A percentile compares a stretch with the other conserved stretches of the same genome.
phyloP scores from a whole-genome alignment of 2,888 invertebrate species.

The Chrysolina oricalcia region DNA sequence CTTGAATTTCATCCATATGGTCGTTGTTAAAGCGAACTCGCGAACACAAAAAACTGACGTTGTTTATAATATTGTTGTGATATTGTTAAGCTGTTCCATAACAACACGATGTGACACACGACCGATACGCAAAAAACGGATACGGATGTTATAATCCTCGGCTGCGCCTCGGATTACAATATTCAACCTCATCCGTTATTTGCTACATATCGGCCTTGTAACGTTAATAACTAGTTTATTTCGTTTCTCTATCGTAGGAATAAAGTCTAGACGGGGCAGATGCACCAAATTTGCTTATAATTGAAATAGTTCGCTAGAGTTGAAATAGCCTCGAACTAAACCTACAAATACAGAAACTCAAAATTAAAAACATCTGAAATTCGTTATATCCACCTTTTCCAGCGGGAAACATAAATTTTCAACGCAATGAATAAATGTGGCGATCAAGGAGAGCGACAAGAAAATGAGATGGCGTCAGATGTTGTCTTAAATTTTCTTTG shows the following conservation, averaged over 20 bases:
- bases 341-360: not conserved
- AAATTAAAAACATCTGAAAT: not conserved
- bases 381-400: not conserved
- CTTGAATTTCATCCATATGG: too few species aligned
- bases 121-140: too few species aligned
- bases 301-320: not conserved
- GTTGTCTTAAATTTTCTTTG: constrained; percentile 29
- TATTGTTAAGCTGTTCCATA: too few species aligned
- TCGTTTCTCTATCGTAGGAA: not conserved
- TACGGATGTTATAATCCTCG: too few species aligned
- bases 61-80: too few species aligned
- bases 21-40: too few species aligned
- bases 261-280: not conserved
- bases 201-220: too few species aligned
- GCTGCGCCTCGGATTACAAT: too few species aligned
- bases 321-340: not conserved
- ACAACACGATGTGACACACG: too few species aligned
- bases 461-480: constrained; percentile 27
- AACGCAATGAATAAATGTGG: constrained; percentile 19
- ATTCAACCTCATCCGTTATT: too few species aligned
- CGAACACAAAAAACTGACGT: too few species aligned
- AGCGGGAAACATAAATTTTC: constrained; percentile 18
- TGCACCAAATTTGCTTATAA: not conserved
- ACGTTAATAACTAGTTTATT: too few species aligned
- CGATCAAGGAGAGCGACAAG: not conserved